Base-by-base conservation (phyloP, 2,888 invertebrate species). In the Gnatocerus cornutus region DNA sequence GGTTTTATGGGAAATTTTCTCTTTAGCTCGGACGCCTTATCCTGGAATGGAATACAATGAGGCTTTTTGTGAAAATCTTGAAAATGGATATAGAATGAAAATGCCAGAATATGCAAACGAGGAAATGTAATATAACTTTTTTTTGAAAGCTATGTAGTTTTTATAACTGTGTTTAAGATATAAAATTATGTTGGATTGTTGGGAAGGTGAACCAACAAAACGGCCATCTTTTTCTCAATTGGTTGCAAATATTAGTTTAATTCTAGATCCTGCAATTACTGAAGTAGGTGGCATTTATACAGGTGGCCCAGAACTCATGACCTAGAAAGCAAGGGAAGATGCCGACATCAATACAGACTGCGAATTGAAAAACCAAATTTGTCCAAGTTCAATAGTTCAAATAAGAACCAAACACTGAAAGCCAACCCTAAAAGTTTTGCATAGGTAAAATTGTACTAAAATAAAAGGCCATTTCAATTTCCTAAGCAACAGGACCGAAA, bases 1-100 rank as follows among this genome's bases (percentile, higher is more conserved):
- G 69, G 94, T 96, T 0, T 82, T 96, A 0, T 96, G 96, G 96
- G 96, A 97, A 82, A 87, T 96, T 56, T 96, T 96, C 82, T 93
- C 95, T 0, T 85, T 96, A 7, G 94, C 94, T 0, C 91, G 91
- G 79, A 94, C 93, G 0, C 96, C 96, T 0, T 96, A 96, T 84
- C 95, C 96, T 0, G 93, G 94, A 63, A 91, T 95, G 86, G 90
- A 91, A 78, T 90, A 91, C 10, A 88, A 91, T 80, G 92, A 93
- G 76, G 88, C 88, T 70, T 87, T 93, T 55, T 93, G 91, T 78
- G 87, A 90, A 65, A 91, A 90, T 83, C 86, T 98, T 0, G 89
- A 91, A 59, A 91, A 92, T 78, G 98, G 98, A 73, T 94, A 95
- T 80, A 89, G 98, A 70, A 92, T 99, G 89, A 93, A 94, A 72